Conservation (phyloP, 2,888 invertebrate genomes). For the Autographa pulchrina region DNA sequence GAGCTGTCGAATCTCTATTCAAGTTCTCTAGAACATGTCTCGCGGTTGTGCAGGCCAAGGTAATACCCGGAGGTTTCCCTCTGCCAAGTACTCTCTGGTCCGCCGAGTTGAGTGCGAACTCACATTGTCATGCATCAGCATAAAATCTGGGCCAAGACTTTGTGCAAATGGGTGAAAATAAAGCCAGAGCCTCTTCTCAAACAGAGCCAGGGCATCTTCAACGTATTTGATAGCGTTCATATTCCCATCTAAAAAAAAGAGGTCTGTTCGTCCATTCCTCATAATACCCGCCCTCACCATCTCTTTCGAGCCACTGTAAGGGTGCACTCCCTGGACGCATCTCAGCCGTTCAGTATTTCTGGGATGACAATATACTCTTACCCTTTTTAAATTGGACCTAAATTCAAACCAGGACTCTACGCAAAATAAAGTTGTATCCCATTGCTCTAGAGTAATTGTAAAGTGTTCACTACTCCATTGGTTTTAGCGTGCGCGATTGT, state of each 20-base stretch:
- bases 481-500: too few species aligned
- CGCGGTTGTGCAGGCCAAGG: not conserved
- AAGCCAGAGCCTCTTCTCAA: not conserved
- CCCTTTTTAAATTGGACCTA: slow-evolving; percentile 14
- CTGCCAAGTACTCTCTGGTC: not conserved
- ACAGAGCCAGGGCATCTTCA: slow-evolving; percentile 8
- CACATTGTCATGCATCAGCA: too few species aligned
- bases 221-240: not conserved
- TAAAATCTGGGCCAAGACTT: too few species aligned
- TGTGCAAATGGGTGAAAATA: too few species aligned
- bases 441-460: too few species aligned
- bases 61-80: not conserved
- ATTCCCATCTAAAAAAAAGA: slow-evolving; percentile 5
- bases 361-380: slow-evolving; percentile 12
- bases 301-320: slow-evolving; percentile 11
- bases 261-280: not conserved
- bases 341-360: slow-evolving; percentile 10
- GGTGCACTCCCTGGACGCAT: slow-evolving; percentile 6
- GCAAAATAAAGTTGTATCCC: too few species aligned
- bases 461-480: too few species aligned
- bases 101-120: not conserved
- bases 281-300: slow-evolving; percentile 9
- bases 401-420: slow-evolving; percentile 20
- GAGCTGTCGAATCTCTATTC: not conserved
- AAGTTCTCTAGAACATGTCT: not conserved